phyloP scores from a whole-genome alignment of 2,797 vertebrate genomes.

The Hirundo rustica region DNA sequence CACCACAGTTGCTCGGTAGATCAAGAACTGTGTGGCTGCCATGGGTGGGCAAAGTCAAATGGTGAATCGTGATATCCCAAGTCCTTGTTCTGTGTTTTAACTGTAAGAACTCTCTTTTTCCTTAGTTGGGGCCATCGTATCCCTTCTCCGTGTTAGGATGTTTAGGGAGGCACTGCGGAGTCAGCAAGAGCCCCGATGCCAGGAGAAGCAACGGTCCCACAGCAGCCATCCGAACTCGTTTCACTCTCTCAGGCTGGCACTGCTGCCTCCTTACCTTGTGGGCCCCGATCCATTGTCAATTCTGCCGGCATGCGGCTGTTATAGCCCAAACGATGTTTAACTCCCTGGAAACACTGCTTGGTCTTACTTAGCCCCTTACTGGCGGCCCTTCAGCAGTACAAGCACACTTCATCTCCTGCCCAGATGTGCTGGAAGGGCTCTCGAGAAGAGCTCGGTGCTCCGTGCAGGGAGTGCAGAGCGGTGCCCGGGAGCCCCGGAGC shows the following conservation, averaged over 20 bases:
- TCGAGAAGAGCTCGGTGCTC: rapidly evolving
- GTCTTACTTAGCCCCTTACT: background rate
- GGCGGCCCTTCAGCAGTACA: too few species aligned
- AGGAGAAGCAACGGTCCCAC: background rate
- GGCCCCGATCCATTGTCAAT: background rate
- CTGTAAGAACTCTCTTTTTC: background rate
- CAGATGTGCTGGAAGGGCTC: too few species aligned
- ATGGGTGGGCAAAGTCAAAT: background rate
- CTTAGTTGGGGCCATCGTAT: background rate
- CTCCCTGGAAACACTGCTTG: too few species aligned
- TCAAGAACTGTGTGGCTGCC: background rate
- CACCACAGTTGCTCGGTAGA: background rate
- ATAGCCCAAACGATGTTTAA: background rate
- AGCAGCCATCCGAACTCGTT: background rate
- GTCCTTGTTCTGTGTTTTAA: background rate
- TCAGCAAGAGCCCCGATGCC: background rate
- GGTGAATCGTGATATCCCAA: background rate
- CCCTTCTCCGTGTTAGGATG: background rate
- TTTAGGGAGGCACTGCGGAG: background rate
- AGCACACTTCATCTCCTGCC: background rate
- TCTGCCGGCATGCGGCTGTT: too few species aligned
- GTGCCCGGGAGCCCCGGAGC: background rate
- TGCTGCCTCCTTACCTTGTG: background rate
- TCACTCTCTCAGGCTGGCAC: background rate
- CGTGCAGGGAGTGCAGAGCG: slow-evolving; percentile 6